Evolutionary conservation across 2,797 vertebrate genomes (phyloP).

Genomic region (Aplochiton taeniatus): DNA sequence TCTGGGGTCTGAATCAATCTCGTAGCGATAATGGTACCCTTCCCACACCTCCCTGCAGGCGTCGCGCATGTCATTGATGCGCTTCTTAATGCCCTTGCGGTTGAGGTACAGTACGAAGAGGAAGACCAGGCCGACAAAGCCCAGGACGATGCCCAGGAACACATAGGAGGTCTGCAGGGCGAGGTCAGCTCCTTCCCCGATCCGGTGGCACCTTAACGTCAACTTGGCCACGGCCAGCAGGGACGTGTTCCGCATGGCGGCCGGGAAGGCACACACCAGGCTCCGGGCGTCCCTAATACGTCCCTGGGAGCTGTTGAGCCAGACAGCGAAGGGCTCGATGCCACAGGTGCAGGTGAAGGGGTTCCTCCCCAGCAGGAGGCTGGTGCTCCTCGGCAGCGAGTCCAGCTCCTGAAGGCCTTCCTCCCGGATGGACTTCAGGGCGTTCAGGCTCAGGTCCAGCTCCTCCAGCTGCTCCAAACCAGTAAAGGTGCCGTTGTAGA

Average conservation of each 20-base stretch:
- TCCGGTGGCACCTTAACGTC: constrained; percentile 67
- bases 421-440: constrained; percentile 66
- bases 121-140: constrained; percentile 78
- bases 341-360: constrained; percentile 77
- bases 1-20: constrained; percentile 76
- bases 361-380: constrained; percentile 66
- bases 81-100: constrained; percentile 80
- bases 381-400: constrained; percentile 38
- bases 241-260: constrained; percentile 72
- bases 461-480: constrained; percentile 71
- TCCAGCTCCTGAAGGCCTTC: constrained; percentile 70
- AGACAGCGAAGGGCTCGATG: constrained; percentile 72
- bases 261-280: constrained; percentile 70
- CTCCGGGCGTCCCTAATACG: constrained; percentile 54
- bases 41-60: constrained; percentile 80
- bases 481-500: constrained; percentile 70
- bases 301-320: constrained; percentile 72
- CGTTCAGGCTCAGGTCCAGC: constrained; percentile 76
- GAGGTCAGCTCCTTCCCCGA: constrained; percentile 55
- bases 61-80: constrained; percentile 73
- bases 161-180: constrained; percentile 80
- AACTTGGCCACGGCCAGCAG: constrained; percentile 52
- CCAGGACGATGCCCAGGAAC: constrained; percentile 76
- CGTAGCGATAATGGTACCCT: constrained; percentile 80
- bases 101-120: constrained; percentile 84